Base-by-base conservation (phyloP, 2,888 invertebrate species). In the Rhopalosiphum nymphaeae region DNA sequence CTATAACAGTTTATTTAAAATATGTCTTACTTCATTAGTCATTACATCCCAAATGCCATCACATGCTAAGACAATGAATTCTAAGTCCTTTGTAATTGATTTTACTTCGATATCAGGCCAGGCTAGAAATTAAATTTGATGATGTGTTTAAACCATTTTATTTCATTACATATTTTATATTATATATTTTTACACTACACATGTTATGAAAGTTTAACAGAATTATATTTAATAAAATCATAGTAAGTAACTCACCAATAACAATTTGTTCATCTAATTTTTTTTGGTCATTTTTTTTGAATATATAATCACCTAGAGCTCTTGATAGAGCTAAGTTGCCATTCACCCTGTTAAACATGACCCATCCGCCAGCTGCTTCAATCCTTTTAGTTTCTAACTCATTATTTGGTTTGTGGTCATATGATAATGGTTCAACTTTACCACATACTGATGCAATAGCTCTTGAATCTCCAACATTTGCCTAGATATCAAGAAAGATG, bases 1-100 rank as follows among this genome's bases (percentile, higher is more conserved):
- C 36, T 16, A 36, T 36, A 36, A 53, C 10, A 10, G 3, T 25
- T 88, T 21, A 84, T 1, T 53, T 92, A 13, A n/a, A 88, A 85
- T 49, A 86, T 53, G 36, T 78, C 78, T 56, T 95, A 97, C 97
- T 96, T 98, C 98, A 96, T 98, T 99, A 91, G 97, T 98, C 96
- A 99, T 97, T 49, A 99, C 99, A 96, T 99, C 99, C 99, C 99
- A 99, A 95, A 99, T 99, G 53, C 99, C 99, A 96, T 99, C 99
- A 96, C 99, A 99, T 0, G 99, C 99, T 95, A 99, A 96, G 78
- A 99, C 97, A 94, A 99, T 97, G 96, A 99, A 99, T 96, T 99
- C 99, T 97, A 98, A 98, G 95, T 99, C 98, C n/a, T 97, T 97
- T 86, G 97, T 98, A 95, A 99, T 96, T 94, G 97, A 97, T 95